Conservation (phyloP, 2,888 invertebrate species). For the Eilema sororculum region DNA sequence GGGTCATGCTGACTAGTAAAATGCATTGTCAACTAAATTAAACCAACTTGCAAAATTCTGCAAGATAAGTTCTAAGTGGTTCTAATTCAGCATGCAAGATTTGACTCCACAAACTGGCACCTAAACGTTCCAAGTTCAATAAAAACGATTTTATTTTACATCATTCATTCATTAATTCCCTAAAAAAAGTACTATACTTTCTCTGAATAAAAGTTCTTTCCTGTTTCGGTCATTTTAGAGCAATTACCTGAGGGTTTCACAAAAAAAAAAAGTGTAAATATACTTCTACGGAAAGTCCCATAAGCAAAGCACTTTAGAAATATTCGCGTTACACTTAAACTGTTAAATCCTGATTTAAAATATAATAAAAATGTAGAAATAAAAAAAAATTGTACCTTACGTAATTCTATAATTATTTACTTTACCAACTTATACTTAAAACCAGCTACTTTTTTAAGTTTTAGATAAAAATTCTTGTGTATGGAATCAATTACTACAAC, state of each 20-base stretch:
- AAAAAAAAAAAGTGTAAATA: conserved; percentile 57
- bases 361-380: background rate
- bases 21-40: no score
- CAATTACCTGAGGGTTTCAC: conserved; percentile 62
- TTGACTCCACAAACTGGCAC: background rate
- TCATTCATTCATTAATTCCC: background rate
- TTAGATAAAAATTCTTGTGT: no score
- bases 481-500: no score
- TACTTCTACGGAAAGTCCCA: conserved; percentile 44
- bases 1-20: no score
- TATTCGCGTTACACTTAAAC: conserved; percentile 36
- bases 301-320: conserved; percentile 57
- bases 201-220: background rate
- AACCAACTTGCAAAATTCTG: no score
- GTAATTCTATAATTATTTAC: no score
- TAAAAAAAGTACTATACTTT: no score
- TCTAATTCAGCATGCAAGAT: no score
- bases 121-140: background rate
- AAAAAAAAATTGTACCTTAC: no score
- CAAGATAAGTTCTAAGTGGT: no score
- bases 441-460: no score
- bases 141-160: background rate
- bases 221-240: conserved; percentile 25
- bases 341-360: background rate
- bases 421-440: no score